A percentile compares a stretch with the other conserved stretches of the same genome.
Conservation (phyloP, 2,797 vertebrate genomes). For the Carapus acus region DNA sequence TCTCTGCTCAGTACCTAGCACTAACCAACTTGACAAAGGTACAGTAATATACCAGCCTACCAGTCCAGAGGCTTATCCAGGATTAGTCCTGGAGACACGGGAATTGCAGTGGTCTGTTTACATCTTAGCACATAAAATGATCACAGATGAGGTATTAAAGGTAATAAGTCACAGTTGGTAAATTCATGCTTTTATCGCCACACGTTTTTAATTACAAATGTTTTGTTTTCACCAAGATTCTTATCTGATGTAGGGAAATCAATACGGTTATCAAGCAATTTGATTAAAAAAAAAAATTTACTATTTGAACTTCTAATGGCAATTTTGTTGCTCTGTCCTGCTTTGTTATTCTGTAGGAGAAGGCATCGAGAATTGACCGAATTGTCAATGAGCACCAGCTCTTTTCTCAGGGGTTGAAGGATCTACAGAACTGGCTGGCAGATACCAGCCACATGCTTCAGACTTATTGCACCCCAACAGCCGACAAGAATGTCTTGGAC, state of each 20-base stretch:
- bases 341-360: conserved; percentile 75
- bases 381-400: conserved; percentile 89
- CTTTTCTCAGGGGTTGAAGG: conserved; percentile 83
- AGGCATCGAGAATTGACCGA: conserved; percentile 86
- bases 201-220: too few species aligned
- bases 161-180: conserved; percentile 26
- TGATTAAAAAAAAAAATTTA: too few species aligned
- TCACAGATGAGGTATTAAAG: too few species aligned
- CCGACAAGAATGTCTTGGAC: conserved; percentile 90
- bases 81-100: conserved; percentile 42
- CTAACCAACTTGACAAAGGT: conserved; percentile 95
- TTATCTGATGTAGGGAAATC: too few species aligned
- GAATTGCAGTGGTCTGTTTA: conserved; percentile 46
- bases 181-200: too few species aligned
- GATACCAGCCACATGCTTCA: conserved; percentile 88
- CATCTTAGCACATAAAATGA: conserved; percentile 12
- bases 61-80: conserved; percentile 64
- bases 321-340: background rate
- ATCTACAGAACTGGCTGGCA: conserved; percentile 90
- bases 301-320: conserved; percentile 4
- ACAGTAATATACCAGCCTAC: conserved; percentile 70
- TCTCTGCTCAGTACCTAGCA: conserved; percentile 90
- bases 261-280: conserved; percentile 3
- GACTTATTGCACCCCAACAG: conserved; percentile 84
- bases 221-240: background rate